Conservation (phyloP, 2,113 vertebrate genomes). For the Odontophorus gujanensis region DNA sequence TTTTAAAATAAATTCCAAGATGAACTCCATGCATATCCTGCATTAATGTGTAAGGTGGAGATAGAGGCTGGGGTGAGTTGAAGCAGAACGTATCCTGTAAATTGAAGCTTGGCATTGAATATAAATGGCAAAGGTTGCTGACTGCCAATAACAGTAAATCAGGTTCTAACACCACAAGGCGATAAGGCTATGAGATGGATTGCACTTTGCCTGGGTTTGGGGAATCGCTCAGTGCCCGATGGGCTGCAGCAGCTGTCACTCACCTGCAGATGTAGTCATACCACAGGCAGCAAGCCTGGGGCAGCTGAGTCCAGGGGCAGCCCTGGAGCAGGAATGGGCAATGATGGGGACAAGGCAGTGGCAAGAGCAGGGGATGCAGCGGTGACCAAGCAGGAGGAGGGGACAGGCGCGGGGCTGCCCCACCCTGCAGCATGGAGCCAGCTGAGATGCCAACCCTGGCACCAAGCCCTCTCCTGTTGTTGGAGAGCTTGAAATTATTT, state of each 20-base stretch:
- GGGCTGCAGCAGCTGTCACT: neutral
- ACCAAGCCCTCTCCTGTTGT: rapidly evolving
- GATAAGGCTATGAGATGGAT: neutral
- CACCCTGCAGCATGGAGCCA: rapidly evolving
- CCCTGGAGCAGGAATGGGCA: neutral
- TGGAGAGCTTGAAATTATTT: neutral
- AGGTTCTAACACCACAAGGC: neutral
- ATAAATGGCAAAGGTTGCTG: constrained; percentile 51
- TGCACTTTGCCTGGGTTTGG: rapidly evolving
- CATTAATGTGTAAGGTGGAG: constrained; percentile 56
- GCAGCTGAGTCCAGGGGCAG: neutral
- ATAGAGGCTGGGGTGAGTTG: constrained; percentile 38
- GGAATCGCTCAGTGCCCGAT: neutral
- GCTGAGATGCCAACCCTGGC: neutral
- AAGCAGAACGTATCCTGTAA: constrained; percentile 53
- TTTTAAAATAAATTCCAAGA: constrained; percentile 48
- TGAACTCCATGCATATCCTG: constrained; percentile 27
- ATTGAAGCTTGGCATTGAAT: constrained; percentile 61
- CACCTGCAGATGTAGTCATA: neutral
- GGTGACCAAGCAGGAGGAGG: neutral
- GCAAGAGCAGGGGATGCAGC: neutral
- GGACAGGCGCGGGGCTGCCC: neutral
- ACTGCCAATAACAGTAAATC: constrained; percentile 37
- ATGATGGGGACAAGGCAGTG: neutral
- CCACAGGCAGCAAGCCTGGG: rapidly evolving